Evolutionary conservation across 2,113 vertebrate genomes (phyloP).

Genomic region (Puntigrus tetrazona): DNA sequence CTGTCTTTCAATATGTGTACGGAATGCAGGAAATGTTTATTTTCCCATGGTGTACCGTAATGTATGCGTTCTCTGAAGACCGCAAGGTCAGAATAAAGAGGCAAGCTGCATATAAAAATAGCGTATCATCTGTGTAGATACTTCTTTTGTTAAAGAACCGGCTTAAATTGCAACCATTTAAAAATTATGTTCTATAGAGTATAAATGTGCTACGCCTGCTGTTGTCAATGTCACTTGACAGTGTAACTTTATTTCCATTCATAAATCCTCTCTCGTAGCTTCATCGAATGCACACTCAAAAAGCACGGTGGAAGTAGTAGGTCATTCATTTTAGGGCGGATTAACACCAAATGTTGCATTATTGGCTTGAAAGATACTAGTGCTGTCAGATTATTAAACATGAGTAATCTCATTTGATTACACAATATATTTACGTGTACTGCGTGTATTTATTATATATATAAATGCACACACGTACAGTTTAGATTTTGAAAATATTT

Average conservation of each 20-base stretch:
- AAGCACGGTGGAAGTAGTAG: neutral
- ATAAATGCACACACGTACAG: no score
- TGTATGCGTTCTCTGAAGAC: neutral
- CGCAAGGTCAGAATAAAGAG: neutral
- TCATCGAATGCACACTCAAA: neutral
- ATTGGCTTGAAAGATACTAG: no score
- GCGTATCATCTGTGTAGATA: neutral
- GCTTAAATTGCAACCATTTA: neutral
- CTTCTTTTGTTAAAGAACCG: neutral
- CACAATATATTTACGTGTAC: no score
- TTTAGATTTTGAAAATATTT: no score
- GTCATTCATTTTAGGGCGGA: no score
- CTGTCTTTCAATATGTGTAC: neutral
- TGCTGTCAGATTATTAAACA: no score
- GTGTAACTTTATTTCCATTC: neutral
- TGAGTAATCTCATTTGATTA: no score
- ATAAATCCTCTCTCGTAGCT: neutral
- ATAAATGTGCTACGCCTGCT: neutral
- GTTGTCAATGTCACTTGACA: neutral
- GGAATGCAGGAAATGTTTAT: neutral
- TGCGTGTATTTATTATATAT: no score
- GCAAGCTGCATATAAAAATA: neutral
- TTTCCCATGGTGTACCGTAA: neutral
- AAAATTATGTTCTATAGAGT: neutral
- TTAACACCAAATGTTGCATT: no score